Percentiles rank a stretch among this genome's conserved stretches.
Conservation (phyloP, 1,140 invertebrate genomes). For the Dreissena polymorpha region DNA sequence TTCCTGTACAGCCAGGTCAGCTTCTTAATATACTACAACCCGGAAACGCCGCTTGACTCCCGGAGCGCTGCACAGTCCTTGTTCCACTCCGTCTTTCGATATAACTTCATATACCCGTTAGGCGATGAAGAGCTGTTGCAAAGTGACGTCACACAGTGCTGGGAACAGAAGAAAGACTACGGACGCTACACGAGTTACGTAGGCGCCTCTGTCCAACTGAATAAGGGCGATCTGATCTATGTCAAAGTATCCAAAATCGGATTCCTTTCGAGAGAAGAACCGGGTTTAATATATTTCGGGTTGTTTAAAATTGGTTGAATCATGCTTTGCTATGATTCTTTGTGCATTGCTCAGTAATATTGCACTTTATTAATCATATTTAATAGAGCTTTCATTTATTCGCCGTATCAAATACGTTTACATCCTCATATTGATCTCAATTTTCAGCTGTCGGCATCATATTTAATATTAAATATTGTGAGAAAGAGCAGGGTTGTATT, state of each 20-base stretch:
- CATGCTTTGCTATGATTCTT: too few species aligned
- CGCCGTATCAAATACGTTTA: too few species aligned
- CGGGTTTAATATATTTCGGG: slow-evolving; percentile 24
- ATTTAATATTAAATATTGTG: too few species aligned
- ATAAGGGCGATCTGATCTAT: slow-evolving; percentile 40
- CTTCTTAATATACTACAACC: slow-evolving; percentile 32
- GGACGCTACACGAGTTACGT: slow-evolving; percentile 46
- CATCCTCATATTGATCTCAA: too few species aligned
- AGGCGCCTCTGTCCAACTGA: slow-evolving; percentile 18
- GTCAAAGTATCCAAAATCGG: slow-evolving; percentile 11
- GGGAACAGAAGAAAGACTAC: slow-evolving; percentile 42
- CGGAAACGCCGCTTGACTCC: not conserved
- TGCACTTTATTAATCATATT: too few species aligned
- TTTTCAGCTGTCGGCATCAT: too few species aligned
- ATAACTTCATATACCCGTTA: slow-evolving; percentile 38
- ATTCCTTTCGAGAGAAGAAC: not conserved
- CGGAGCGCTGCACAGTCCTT: slow-evolving; percentile 3
- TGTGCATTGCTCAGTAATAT: too few species aligned
- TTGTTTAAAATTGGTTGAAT: slow-evolving; percentile 28
- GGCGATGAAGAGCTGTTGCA: slow-evolving; percentile 21
- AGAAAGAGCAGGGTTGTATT: too few species aligned
- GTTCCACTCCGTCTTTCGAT: slow-evolving; percentile 30
- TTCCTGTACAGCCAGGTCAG: slow-evolving; percentile 48
- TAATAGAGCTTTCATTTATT: too few species aligned
- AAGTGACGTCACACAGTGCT: slow-evolving; percentile 37